These are phyloP conservation scores for Hylia prasina DNA, from an alignment of 2,113 vertebrate genomes.

Conservation along the genomic window DNA sequence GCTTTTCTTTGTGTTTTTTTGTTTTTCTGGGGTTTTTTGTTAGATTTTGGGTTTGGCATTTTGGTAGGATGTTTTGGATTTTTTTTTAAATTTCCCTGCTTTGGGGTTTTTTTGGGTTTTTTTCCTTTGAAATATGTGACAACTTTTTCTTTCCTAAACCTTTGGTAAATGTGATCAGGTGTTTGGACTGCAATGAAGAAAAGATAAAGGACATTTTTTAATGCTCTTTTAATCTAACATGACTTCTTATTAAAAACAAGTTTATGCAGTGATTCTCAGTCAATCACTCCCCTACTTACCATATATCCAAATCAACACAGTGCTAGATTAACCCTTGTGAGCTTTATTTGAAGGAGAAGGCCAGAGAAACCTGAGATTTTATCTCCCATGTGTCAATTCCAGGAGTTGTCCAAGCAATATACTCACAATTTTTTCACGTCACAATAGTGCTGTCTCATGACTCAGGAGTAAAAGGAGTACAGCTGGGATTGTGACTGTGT, in stretches of 20 bases:
- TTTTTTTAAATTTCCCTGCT: neutral
- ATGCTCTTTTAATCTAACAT: neutral
- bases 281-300: neutral
- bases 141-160: neutral
- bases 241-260: neutral
- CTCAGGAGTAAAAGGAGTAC: neutral
- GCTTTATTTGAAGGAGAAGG: neutral
- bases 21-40: neutral
- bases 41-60: neutral
- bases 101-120: neutral
- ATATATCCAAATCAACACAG: neutral
- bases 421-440: neutral
- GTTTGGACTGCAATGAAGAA: neutral
- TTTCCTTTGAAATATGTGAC: neutral
- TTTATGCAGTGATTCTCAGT: neutral
- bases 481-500: neutral
- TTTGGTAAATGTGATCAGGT: neutral
- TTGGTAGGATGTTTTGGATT: accelerated
- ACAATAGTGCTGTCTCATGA: neutral
- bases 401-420: neutral
- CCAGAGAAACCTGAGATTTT: neutral
- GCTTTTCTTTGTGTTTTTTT: neutral
- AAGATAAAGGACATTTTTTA: neutral
- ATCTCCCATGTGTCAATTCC: neutral
- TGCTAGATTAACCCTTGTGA: neutral